Percentiles rank a stretch among this genome's conserved stretches.
phyloP scores from a whole-genome alignment of 2,113 vertebrate genomes.

The Ameiurus melas region DNA sequence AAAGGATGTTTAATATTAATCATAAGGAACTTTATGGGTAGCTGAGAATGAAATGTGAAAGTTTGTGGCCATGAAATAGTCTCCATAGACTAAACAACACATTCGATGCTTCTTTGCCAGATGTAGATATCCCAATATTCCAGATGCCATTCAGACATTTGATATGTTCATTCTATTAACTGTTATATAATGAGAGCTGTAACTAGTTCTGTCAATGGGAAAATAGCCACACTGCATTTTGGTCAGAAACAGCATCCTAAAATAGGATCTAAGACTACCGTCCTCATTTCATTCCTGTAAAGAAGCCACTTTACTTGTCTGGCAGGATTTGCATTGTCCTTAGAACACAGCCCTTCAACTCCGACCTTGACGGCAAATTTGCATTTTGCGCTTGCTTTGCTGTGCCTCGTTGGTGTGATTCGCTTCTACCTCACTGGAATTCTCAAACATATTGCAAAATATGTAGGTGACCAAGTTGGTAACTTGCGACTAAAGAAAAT shows the following conservation, averaged over 20 bases:
- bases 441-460: slow-evolving; percentile 6
- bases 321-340: slow-evolving; percentile 2
- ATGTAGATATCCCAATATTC: slow-evolving; percentile 6
- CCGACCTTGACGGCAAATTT: neutral
- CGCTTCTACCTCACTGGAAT: neutral
- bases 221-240: neutral
- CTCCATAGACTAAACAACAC: slow-evolving; percentile 4
- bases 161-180: slow-evolving; percentile 21
- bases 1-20: slow-evolving; percentile 25
- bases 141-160: neutral
- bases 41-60: slow-evolving; percentile 3
- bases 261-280: neutral
- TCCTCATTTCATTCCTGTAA: neutral
- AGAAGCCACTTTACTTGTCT: slow-evolving; percentile 18
- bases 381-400: slow-evolving; percentile 11
- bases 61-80: neutral
- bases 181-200: slow-evolving; percentile 9
- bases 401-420: neutral
- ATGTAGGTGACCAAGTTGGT: neutral
- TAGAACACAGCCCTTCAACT: neutral
- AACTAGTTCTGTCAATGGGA: neutral
- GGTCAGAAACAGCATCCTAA: neutral
- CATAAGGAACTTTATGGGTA: neutral
- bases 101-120: slow-evolving; percentile 16
- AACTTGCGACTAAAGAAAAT: neutral